Evolutionary conservation across 2,797 vertebrate genomes (phyloP).

Genomic region (Coccyzus lansbergi): DNA sequence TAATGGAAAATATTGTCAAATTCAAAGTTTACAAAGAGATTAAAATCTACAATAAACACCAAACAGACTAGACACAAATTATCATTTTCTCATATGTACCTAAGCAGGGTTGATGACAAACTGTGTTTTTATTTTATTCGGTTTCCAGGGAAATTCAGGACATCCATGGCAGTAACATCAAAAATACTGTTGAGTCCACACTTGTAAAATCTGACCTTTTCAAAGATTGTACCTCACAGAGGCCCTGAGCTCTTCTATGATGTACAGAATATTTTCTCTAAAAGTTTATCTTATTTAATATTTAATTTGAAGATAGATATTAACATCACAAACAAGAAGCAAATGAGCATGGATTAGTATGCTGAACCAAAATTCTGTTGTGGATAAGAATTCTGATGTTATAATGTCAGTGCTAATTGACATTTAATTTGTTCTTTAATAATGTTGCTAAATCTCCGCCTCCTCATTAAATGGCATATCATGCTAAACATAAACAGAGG

Average conservation of each 20-base stretch:
- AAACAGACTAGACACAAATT: not conserved
- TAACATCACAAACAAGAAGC: conserved; percentile 27
- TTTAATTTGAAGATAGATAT: conserved; percentile 14
- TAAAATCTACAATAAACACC: not conserved
- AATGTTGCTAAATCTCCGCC: conserved; percentile 24
- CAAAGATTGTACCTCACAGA: not conserved
- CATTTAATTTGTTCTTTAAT: conserved; percentile 55
- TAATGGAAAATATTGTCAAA: not conserved
- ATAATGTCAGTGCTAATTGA: conserved; percentile 39
- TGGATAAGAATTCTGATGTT: conserved; percentile 23
- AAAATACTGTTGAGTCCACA: not conserved
- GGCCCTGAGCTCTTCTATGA: not conserved
- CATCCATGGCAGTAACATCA: not conserved
- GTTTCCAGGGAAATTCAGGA: not conserved
- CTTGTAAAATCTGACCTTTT: not conserved
- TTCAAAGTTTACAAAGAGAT: not conserved
- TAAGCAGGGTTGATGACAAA: not conserved
- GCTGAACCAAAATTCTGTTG: not conserved
- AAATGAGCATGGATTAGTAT: conserved; percentile 28
- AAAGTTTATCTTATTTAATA: not conserved
- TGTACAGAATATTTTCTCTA: not conserved
- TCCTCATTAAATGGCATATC: not conserved
- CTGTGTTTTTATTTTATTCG: not conserved
- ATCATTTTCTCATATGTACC: not conserved
- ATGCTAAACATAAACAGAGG: not conserved